Evolutionary conservation across 2,797 vertebrate species (phyloP), one percentile per base, ranked within the genome.

Genomic region (Acrossocheilus wenchowensis): DNA sequence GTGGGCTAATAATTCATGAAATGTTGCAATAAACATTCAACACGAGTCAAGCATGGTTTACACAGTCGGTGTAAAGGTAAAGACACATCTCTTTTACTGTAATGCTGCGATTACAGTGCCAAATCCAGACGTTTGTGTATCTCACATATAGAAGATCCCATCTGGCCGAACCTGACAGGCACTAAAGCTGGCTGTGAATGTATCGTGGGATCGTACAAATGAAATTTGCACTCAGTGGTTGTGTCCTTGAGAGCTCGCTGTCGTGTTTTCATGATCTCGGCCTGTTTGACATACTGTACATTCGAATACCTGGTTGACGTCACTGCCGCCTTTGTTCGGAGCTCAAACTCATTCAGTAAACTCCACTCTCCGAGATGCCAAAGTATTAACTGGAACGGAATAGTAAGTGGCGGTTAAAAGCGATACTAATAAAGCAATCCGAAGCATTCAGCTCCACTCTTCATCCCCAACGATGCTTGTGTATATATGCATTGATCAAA

Each of bases 401-500:
- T 43, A 36, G 75, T 73, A 64, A 79, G 78, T 62, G 48, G 81
- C 23, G 81, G 72, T 66, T 45, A 45, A 45, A n/a, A 57, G 43
- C 69, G 21, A 34, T 21, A 69, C 80, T 48, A 69, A 62, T 78
- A 52, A 89, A 87, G 80, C 78, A 85, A 92, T 89, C 83, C 73
- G 88, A 86, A 86, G 89, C 87, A 86, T 88, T 86, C 78, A 73
- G 91, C 30, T 75, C 74, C 93, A 92, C 92, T 88, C 71, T 79
- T 82, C 80, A 87, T 86, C 89, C 89, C 91, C 89, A 82, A 79
- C 75, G 84, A 77, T 87, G 89, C 87, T 92, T 88, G 83, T 93
- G 93, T 92, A 93, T 90, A 92, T 93, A 91, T 91, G 95, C 92
- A 93, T 93, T 83, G 62, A 89, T 82, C 92, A 90, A 64, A 93